Conservation (phyloP, 2,797 vertebrate species). For the Hipposideros larvatus region DNA sequence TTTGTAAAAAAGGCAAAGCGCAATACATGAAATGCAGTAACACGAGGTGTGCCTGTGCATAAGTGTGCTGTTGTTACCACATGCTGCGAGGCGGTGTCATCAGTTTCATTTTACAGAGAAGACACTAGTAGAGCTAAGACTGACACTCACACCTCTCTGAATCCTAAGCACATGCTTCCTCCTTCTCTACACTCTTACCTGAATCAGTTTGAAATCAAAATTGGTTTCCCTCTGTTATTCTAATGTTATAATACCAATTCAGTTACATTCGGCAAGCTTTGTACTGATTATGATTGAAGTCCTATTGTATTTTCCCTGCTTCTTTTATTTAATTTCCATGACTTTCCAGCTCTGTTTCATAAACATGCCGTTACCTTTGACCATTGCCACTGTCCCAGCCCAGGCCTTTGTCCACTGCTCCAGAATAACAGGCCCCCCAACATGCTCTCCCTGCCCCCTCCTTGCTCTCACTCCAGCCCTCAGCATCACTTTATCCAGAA, state of each 20-base stretch:
- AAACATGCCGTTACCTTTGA: neutral
- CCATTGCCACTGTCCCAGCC: neutral
- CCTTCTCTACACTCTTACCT: neutral
- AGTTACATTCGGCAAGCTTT: neutral
- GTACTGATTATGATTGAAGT: neutral
- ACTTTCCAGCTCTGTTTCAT: neutral
- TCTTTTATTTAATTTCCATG: neutral
- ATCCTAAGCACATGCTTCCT: neutral
- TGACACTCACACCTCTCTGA: neutral
- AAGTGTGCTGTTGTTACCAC: no score
- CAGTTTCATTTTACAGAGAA: neutral
- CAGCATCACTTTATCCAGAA: accelerated
- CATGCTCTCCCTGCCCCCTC: neutral
- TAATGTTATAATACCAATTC: neutral
- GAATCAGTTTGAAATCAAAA: neutral
- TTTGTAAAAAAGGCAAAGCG: neutral
- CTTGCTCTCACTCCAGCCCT: no score
- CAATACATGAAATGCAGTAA: neutral
- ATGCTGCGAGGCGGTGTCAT: accelerated
- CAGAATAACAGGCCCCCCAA: neutral
- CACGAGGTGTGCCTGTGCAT: no score
- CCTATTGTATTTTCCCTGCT: neutral
- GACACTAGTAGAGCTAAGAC: neutral
- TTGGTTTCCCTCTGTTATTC: neutral
- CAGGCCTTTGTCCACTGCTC: neutral